Evolutionary conservation across 2,888 invertebrate species (phyloP).

Genomic region (Platypus cylindrus): DNA sequence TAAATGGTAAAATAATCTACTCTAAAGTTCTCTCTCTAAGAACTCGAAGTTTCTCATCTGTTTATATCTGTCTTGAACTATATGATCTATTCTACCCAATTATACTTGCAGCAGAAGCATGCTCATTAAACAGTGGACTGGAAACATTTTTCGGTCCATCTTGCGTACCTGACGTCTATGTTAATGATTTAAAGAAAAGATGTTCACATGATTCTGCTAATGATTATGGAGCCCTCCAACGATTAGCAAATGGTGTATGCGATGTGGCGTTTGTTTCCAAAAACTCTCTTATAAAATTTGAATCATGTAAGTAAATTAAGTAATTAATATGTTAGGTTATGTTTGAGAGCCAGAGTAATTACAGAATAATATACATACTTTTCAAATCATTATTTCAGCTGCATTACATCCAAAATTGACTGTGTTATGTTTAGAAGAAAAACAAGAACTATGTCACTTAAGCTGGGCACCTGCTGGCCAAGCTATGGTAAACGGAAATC

Average conservation of each 20-base stretch:
- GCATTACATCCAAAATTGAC: too few relatives aligned
- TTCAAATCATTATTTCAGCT: constrained; percentile 30
- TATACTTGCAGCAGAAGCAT: too few relatives aligned
- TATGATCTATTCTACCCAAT: too few relatives aligned
- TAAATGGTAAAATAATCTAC: constrained; percentile 15
- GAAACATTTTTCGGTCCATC: constrained; percentile 51
- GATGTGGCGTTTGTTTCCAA: constrained; percentile 64
- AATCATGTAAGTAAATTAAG: constrained; percentile 44
- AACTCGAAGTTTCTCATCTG: constrained; percentile 34
- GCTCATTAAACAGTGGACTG: constrained; percentile 32
- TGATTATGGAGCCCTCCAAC: constrained; percentile 52
- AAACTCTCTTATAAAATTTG: constrained; percentile 25
- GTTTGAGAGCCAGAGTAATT: too few relatives aligned
- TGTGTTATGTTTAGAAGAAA: too few relatives aligned
- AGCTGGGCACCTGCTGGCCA: constrained; percentile 59
- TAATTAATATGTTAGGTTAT: too few relatives aligned
- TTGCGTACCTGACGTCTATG: constrained; percentile 43
- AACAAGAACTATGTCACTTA: constrained; percentile 40
- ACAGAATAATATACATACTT: too few relatives aligned
- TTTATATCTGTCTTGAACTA: too few relatives aligned
- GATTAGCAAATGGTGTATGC: constrained; percentile 51
- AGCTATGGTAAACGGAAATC: constrained; percentile 47
- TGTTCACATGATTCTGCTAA: constrained; percentile 35
- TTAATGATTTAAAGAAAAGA: constrained; percentile 18
- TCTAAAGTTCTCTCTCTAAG: not conserved